Base-by-base conservation (phyloP, 2,888 invertebrate species). In the Pelosia muscerda region DNA sequence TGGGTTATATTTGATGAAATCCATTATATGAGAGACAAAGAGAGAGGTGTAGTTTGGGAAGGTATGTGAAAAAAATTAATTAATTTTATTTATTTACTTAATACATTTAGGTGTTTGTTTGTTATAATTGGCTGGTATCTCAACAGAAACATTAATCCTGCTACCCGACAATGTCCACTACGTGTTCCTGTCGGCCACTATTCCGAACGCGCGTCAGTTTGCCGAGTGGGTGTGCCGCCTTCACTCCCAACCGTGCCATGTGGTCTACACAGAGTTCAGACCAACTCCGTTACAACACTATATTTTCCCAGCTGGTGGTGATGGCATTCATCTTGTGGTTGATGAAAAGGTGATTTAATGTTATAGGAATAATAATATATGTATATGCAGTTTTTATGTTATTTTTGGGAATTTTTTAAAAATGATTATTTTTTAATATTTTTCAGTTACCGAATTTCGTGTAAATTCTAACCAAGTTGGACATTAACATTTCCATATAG, bases 1-100 rank as follows among this genome's bases (percentile, higher is more conserved):
- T 99, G 99, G 99, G 99, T 99, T 1, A 96, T 99, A 65, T 99
- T 99, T 94, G 99, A 99, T 89, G 99, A 99, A 95, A 99, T 99
- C 83, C 99, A 99, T 94, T 99, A 99, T 89, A 99, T 99, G 99
- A 96, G 99, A 83, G 99, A 99, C 89, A 99, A 99, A 93, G 99
- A 99, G 90, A 96, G 99, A 86, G 99, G 99, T 63, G 99, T 99
- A 11, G 99, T 99, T 1, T 99, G 99, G 99, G 99, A 99, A 95
- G 95, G 95, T 95, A 86, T 25, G 42, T 57, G 8, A 23, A 31
- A 1, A 65, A 6, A 34, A 1, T 6, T 34, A 34, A 34, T 11
- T 13, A 13, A 2, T 34, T 2, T 34, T 34, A 10, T 34, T n/a
- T n/a, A n/a, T n/a, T n/a, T n/a, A n/a, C n/a, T n/a, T n/a, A n/a